phyloP scores from a whole-genome alignment of 2,113 vertebrate species.

The Jacana jacana region DNA sequence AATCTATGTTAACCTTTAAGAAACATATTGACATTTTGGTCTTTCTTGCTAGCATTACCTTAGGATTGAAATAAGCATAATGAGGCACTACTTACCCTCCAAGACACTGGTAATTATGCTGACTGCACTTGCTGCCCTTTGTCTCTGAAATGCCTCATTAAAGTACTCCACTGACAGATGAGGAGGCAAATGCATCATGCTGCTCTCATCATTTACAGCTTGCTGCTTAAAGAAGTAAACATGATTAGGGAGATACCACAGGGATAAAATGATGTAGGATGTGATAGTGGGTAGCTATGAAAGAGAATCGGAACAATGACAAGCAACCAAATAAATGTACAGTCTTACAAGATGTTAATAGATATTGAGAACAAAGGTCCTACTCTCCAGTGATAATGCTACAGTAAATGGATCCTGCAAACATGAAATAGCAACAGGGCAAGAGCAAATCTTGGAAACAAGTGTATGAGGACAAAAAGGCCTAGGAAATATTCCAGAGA shows the following conservation, averaged over 20 bases:
- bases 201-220: slow-evolving; percentile 77
- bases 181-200: slow-evolving; percentile 74
- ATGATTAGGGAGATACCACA: slow-evolving; percentile 7
- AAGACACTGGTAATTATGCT: slow-evolving; percentile 93
- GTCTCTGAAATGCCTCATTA: slow-evolving; percentile 75
- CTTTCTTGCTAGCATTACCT: background rate
- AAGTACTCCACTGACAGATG: slow-evolving; percentile 78
- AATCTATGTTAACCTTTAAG: background rate
- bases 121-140: slow-evolving; percentile 87
- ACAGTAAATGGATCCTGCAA: background rate
- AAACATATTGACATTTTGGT: background rate
- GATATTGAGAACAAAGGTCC: background rate
- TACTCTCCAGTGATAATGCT: background rate
- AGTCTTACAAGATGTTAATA: background rate
- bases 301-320: background rate
- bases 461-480: background rate
- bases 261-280: background rate
- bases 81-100: slow-evolving; percentile 83
- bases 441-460: background rate
- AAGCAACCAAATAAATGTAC: background rate
- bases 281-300: background rate
- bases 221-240: slow-evolving; percentile 71
- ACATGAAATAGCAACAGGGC: background rate
- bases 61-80: background rate
- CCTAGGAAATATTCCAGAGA: background rate